Evolutionary conservation across 2,888 invertebrate species (phyloP).

Genomic region (Thymelicus acteon): DNA sequence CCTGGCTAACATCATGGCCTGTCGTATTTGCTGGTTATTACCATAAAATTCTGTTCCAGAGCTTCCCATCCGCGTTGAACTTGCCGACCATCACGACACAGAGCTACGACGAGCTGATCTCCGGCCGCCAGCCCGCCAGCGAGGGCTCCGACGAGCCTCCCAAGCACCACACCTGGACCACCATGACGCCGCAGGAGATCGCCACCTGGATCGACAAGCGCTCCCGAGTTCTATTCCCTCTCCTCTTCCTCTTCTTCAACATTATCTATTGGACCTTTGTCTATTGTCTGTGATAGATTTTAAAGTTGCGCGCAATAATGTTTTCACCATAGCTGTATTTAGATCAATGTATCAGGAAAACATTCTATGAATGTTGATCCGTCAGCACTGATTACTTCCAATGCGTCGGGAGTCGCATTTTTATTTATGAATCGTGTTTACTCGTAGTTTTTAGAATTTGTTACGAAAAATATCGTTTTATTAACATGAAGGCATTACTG

Average conservation of each 20-base stretch:
- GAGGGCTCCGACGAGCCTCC: conserved; percentile 69
- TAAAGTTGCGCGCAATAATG: conserved; percentile 16
- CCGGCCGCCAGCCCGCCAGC: conserved; percentile 55
- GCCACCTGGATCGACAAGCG: conserved; percentile 94
- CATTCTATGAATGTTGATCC: conserved; percentile 11
- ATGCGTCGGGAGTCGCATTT: neutral
- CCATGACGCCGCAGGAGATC: conserved; percentile 95
- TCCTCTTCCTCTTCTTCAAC: conserved; percentile 92
- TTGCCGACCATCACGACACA: conserved; percentile 89
- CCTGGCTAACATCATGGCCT: no score
- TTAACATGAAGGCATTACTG: neutral
- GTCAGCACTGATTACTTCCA: conserved; percentile 10
- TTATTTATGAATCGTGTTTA: conserved; percentile 5
- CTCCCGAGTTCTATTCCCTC: conserved; percentile 91
- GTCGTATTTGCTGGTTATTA: neutral
- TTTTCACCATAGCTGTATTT: neutral
- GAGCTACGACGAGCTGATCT: conserved; percentile 86
- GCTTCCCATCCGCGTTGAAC: conserved; percentile 86
- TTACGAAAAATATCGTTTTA: neutral
- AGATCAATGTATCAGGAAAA: conserved; percentile 1
- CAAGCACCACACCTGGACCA: conserved; percentile 87
- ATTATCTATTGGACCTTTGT: conserved; percentile 92
- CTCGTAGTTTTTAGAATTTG: neutral
- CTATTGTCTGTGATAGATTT: conserved; percentile 75
- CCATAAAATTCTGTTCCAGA: conserved; percentile 68